Conservation (phyloP, 2,888 invertebrate species). For the Euzophera pinguis region DNA sequence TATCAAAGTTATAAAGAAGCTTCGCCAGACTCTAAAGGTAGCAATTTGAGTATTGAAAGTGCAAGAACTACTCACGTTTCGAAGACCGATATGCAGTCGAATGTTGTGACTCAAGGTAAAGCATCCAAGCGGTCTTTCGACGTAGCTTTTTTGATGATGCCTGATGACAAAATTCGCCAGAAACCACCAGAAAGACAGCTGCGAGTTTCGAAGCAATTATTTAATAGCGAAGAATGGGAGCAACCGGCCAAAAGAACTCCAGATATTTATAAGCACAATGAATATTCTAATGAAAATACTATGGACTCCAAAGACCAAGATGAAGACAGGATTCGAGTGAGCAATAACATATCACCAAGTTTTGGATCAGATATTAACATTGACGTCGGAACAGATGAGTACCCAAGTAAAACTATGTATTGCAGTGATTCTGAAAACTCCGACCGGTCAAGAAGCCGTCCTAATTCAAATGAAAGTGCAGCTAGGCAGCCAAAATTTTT, state of each 20-base stretch:
- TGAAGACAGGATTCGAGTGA: conserved; percentile 61
- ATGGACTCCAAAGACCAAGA: conserved; percentile 61
- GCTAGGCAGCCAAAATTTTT: conserved; percentile 74
- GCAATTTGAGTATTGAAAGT: conserved; percentile 67
- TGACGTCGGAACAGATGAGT: conserved; percentile 75
- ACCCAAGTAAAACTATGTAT: conserved; percentile 67
- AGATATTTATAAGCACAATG: conserved; percentile 68
- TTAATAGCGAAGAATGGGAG: conserved; percentile 71
- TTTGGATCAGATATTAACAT: conserved; percentile 74
- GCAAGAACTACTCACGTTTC: conserved; percentile 67
- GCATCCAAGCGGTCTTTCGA: conserved; percentile 90
- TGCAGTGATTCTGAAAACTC: conserved; percentile 76
- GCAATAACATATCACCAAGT: conserved; percentile 70
- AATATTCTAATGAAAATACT: conserved; percentile 58
- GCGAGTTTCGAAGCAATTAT: conserved; percentile 72
- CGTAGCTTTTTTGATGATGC: conserved; percentile 93
- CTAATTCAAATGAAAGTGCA: conserved; percentile 78
- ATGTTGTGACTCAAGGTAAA: conserved; percentile 55
- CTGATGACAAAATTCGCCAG: conserved; percentile 88
- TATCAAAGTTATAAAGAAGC: conserved; percentile 72
- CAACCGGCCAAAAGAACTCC: conserved; percentile 60
- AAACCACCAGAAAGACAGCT: conserved; percentile 80
- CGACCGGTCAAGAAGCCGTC: conserved; percentile 69
- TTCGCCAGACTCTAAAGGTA: conserved; percentile 71
- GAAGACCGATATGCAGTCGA: conserved; percentile 61